Evolutionary conservation across 2,888 invertebrate species (phyloP), one percentile per base, ranked within the genome.

Genomic region (Cartodere bifasciata): DNA sequence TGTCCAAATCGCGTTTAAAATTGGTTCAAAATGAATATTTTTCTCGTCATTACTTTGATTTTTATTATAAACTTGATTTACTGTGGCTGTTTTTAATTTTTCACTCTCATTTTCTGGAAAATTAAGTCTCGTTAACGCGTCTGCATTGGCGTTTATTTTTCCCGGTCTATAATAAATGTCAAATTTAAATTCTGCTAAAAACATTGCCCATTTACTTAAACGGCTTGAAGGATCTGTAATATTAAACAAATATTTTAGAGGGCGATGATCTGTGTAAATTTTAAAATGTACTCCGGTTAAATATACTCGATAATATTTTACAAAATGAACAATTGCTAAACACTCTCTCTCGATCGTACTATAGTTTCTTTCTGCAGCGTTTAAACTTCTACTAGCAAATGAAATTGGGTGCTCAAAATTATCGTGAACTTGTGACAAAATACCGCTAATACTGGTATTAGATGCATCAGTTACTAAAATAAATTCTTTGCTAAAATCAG

Each of bases 121-220:
- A n/a, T n/a, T n/a, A n/a, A n/a, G n/a, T n/a, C n/a, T n/a, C n/a
- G n/a, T n/a, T n/a, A n/a, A n/a, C n/a, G n/a, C n/a, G n/a, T n/a
- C n/a, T n/a, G n/a, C n/a, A n/a, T n/a, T n/a, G n/a, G n/a, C n/a
- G n/a, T 20, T 20, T 20, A 20, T 7, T 20, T 20, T 20, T 20
- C 20, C 20, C 7, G 20, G 7, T n/a, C 20, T 6, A 20, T 20
- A n/a, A 7, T 20, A 6, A 20, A 20, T n/a, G 6, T 6, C n/a
- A n/a, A 20, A 20, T 6, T 20, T n/a, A n/a, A 7, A 20, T 20
- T 20, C 24, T 7, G 6, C 9, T 24, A 24, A 11, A 9, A 6
- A 6, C 10, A 24, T 9, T n/a, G 26, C 27, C 41, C 43, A 45
- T 5, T 42, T 13, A 6, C 29, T 27, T 13, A 45, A 13, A 10